A percentile compares a stretch with the other conserved stretches of the same genome.
Evolutionary conservation across 2,888 invertebrate species (phyloP).

Genomic region (Chalcis sispes): DNA sequence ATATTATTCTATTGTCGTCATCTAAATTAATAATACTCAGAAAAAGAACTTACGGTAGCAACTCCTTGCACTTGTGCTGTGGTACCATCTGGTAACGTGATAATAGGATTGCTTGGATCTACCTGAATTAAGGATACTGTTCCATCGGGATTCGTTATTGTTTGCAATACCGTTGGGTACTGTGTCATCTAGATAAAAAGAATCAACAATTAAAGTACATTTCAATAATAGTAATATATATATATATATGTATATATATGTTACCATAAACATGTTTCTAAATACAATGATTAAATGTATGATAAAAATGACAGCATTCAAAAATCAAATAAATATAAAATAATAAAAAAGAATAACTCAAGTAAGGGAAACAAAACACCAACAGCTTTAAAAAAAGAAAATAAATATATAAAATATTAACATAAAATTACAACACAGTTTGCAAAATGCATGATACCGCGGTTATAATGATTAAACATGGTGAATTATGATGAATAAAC

Average conservation of each 20-base stretch:
- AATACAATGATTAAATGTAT: slow-evolving; percentile 15
- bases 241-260: too few relatives aligned
- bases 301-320: slow-evolving; percentile 32
- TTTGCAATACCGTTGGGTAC: slow-evolving; percentile 94
- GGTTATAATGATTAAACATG: slow-evolving; percentile 9
- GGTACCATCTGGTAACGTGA: slow-evolving; percentile 96
- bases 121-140: slow-evolving; percentile 97
- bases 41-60: slow-evolving; percentile 78
- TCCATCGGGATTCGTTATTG: slow-evolving; percentile 97
- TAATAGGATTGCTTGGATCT: slow-evolving; percentile 94
- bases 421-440: neutral
- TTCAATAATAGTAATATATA: neutral
- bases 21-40: neutral
- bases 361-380: slow-evolving; percentile 74
- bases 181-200: slow-evolving; percentile 78
- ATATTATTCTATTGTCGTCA: too few relatives aligned
- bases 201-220: slow-evolving; percentile 7
- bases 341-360: slow-evolving; percentile 67
- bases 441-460: neutral
- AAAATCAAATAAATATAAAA: slow-evolving; percentile 29
- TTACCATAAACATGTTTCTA: neutral
- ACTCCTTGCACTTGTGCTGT: slow-evolving; percentile 94
- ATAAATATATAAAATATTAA: neutral
- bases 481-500: slow-evolving; percentile 48
- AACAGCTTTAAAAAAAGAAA: slow-evolving; percentile 57